These are phyloP conservation scores for Thalpophila matura DNA, from an alignment of 2,888 invertebrate species.

Conservation along the genomic window DNA sequence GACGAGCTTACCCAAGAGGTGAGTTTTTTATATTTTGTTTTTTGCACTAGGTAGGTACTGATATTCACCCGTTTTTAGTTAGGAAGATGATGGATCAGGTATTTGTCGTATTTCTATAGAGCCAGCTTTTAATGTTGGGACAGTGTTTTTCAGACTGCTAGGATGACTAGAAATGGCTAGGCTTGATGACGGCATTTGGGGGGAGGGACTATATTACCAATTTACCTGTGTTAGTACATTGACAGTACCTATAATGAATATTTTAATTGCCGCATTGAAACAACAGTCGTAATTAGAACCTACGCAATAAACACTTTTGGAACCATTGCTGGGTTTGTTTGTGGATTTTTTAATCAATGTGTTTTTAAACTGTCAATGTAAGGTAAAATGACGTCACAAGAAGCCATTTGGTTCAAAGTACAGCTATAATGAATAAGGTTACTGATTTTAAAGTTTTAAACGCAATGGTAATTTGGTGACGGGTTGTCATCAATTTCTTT, in stretches of 20 bases:
- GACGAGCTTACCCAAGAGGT: constrained; percentile 90
- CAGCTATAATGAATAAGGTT: constrained; percentile 28
- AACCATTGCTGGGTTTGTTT: constrained; percentile 1
- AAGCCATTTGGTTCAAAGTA: constrained; percentile 34
- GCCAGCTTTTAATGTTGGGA: not conserved
- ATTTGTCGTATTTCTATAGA: too few relatives aligned
- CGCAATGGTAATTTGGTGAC: constrained; percentile 30
- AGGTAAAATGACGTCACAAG: constrained; percentile 12
- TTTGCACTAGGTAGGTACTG: not conserved
- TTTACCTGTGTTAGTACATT: too few relatives aligned
- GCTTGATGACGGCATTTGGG: too few relatives aligned
- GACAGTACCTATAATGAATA: not conserved
- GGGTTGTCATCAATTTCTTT: constrained; percentile 4
- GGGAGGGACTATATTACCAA: too few relatives aligned
- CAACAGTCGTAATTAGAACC: not conserved
- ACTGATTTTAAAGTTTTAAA: constrained; percentile 27
- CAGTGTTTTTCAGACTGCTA: too few relatives aligned
- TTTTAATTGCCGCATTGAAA: not conserved
- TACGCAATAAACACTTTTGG: not conserved
- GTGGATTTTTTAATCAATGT: not conserved
- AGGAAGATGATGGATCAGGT: too few relatives aligned
- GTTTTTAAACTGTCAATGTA: constrained; percentile 11
- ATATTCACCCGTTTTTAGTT: not conserved
- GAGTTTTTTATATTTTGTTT: constrained; percentile 58
- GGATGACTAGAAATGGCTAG: too few relatives aligned